These are phyloP conservation scores for Tetropium fuscum DNA, from an alignment of 2,888 invertebrate species.

Conservation along the genomic window DNA sequence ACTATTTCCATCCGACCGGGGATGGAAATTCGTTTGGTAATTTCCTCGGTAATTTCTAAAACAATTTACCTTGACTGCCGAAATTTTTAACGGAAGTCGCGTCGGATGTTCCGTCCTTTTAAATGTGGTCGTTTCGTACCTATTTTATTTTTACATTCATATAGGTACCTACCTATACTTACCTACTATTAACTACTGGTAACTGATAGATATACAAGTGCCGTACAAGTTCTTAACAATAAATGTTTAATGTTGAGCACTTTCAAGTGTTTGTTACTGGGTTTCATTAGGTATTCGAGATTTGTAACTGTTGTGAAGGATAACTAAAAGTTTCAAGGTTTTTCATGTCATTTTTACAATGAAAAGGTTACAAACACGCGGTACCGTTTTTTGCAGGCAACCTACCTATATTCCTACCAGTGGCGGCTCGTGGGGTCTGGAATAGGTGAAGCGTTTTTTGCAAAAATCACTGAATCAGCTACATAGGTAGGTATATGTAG, in stretches of 20 bases:
- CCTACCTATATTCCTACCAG: no score
- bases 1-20: constrained; percentile 19
- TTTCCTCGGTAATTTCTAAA: constrained; percentile 4
- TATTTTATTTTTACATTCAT: background rate
- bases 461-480: no score
- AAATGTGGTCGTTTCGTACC: no score
- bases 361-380: constrained; percentile 10
- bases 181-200: no score
- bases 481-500: no score
- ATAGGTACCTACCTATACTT: no score
- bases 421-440: no score
- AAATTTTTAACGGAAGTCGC: background rate
- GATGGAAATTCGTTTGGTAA: constrained; percentile 1
- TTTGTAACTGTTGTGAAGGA: constrained; percentile 3
- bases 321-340: constrained; percentile 15
- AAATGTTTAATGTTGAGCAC: constrained; percentile 3
- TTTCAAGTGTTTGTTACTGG: background rate
- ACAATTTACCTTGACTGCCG: background rate
- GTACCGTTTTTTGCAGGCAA: no score
- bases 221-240: no score
- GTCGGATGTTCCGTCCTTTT: no score
- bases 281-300: background rate
- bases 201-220: no score
- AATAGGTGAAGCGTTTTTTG: no score
- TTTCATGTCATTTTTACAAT: background rate